Evolutionary conservation across 2,797 vertebrate species (phyloP).

Genomic region (Eidolon dupreanum): DNA sequence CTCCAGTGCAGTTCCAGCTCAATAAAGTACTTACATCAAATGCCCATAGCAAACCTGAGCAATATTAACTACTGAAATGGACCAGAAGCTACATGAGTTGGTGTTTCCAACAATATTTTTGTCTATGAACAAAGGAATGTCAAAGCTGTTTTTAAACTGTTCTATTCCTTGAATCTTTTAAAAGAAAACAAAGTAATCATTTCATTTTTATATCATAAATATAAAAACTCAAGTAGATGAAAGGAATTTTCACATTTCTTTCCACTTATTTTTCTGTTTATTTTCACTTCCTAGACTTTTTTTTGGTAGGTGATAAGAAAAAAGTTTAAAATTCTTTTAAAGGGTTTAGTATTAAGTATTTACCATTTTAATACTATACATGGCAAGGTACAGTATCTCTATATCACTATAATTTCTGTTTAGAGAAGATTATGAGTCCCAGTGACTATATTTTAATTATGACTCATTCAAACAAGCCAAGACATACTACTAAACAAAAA

Average conservation of each 20-base stretch:
- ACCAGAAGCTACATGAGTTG: neutral
- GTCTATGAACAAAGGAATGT: conserved; percentile 13
- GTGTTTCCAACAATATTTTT: neutral
- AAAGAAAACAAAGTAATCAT: neutral
- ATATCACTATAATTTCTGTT: conserved; percentile 73
- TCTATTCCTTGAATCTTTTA: neutral
- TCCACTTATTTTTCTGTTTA: neutral
- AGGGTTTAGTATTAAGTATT: neutral
- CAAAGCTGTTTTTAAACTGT: conserved; percentile 5
- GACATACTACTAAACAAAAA: conserved; percentile 74
- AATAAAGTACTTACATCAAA: neutral
- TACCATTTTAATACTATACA: neutral
- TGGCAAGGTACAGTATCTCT: neutral
- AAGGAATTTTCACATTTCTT: neutral
- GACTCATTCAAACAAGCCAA: conserved; percentile 84
- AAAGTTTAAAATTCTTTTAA: neutral
- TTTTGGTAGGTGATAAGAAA: neutral
- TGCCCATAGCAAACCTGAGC: neutral
- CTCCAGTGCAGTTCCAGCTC: neutral
- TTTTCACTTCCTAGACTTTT: neutral
- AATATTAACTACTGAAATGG: neutral
- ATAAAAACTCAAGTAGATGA: neutral
- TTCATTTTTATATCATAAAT: neutral
- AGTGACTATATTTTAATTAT: conserved; percentile 80
- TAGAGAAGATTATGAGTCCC: conserved; percentile 75